Conservation (phyloP, 2,888 invertebrate genomes). For the Ceramica pisi region DNA sequence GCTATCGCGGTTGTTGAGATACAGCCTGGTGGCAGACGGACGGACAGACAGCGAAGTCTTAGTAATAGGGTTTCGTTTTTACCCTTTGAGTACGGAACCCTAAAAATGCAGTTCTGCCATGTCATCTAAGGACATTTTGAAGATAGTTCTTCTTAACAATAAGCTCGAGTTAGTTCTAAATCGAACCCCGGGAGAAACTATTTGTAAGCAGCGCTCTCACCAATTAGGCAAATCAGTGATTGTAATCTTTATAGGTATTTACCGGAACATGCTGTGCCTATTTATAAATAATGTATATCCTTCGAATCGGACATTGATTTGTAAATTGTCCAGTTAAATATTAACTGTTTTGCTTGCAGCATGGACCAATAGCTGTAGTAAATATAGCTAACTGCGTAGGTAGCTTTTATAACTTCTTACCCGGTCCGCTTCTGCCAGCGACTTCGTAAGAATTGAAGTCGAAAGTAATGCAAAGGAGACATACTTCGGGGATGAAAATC, state of each 20-base stretch:
- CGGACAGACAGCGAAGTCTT: no score
- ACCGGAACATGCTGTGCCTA: constrained; percentile 26
- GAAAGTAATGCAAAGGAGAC: no score
- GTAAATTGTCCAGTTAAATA: constrained; percentile 53
- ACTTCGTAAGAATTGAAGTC: no score
- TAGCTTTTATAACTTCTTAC: background rate
- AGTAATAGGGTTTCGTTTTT: no score
- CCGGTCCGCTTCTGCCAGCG: background rate
- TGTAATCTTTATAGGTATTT: constrained; percentile 20
- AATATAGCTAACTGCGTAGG: background rate
- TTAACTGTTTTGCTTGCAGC: constrained; percentile 24
- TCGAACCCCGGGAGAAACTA: constrained; percentile 3
- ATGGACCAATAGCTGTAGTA: background rate
- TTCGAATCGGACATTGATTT: constrained; percentile 56
- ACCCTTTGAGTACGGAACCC: no score
- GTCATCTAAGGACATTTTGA: background rate
- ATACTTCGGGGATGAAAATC: no score
- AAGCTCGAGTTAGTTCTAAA: background rate
- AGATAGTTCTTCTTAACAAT: no score
- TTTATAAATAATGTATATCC: constrained; percentile 50
- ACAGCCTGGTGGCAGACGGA: no score
- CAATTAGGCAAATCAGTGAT: constrained; percentile 30
- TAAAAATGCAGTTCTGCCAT: background rate
- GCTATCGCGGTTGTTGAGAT: no score
- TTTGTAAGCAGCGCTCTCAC: constrained; percentile 13